These are phyloP conservation scores for Dioctria linearis DNA, from an alignment of 2,888 invertebrate genomes.

Conservation along the genomic window DNA sequence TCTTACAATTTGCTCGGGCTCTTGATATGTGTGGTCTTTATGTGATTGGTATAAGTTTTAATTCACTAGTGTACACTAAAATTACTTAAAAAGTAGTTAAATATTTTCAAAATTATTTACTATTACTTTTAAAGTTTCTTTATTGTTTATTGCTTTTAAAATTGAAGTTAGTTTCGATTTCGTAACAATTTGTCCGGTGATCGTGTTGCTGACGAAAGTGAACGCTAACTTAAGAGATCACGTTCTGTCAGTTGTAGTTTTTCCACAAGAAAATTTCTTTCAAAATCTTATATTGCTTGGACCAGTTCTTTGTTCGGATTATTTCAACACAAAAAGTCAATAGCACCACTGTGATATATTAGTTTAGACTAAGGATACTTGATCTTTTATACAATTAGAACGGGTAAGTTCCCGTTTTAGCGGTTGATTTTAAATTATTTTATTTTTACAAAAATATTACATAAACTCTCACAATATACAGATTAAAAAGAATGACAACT, in stretches of 20 bases:
- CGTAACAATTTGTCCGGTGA: conserved; percentile 42
- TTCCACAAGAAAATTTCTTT: conserved; percentile 12
- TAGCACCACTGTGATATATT: conserved; percentile 42
- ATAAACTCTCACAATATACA: too few relatives aligned
- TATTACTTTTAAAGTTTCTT: conserved; percentile 13
- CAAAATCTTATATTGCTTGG: conserved; percentile 8
- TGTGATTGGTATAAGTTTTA: conserved; percentile 32
- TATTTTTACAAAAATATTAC: too few relatives aligned
- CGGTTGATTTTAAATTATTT: too few relatives aligned
- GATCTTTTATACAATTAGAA: conserved; percentile 12
- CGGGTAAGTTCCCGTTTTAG: conserved; percentile 19
- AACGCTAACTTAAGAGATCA: conserved; percentile 43
- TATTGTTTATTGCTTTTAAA: not conserved
- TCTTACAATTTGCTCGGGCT: conserved; percentile 24
- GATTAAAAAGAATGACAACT: too few relatives aligned
- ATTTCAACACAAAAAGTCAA: conserved; percentile 30
- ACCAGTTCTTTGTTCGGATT: conserved; percentile 16
- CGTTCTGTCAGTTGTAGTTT: conserved; percentile 47
- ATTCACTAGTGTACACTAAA: conserved; percentile 20
- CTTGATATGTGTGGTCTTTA: conserved; percentile 28
- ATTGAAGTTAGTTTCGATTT: conserved; percentile 37
- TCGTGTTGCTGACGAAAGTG: conserved; percentile 44
- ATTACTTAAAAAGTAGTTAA: conserved; percentile 8
- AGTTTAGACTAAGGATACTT: conserved; percentile 35
- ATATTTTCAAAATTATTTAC: conserved; percentile 4